phyloP scores from a whole-genome alignment of 1,140 invertebrate genomes.

The Drosophila neocordata region DNA sequence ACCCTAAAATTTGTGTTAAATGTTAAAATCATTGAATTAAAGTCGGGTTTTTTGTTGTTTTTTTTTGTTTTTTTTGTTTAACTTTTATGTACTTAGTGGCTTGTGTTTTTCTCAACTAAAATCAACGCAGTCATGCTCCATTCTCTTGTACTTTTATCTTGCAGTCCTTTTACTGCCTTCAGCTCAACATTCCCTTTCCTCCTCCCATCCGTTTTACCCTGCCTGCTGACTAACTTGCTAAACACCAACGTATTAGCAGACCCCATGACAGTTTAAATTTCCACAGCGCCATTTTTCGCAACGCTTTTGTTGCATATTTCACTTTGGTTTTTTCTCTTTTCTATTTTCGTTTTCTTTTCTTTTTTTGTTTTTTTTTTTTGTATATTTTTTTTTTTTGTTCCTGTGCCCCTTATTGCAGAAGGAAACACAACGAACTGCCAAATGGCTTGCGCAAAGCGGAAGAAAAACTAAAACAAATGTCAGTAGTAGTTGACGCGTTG shows the following conservation, averaged over 20 bases:
- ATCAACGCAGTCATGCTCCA: constrained; percentile 6
- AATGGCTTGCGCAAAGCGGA: constrained; percentile 79
- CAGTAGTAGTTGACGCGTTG: constrained; percentile 79
- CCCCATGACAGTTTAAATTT: constrained; percentile 66
- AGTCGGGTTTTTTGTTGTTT: neutral
- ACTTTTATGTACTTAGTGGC: neutral
- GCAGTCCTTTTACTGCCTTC: neutral
- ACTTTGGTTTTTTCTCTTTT: constrained; percentile 21
- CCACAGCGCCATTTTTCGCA: constrained; percentile 48
- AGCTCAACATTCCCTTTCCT: too few species aligned
- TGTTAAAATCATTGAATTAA: neutral
- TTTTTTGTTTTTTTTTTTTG: neutral
- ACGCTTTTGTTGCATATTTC: constrained; percentile 65
- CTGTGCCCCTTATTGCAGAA: constrained; percentile 25
- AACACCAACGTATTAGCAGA: constrained; percentile 53
- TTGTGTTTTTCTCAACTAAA: neutral
- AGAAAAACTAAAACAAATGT: constrained; percentile 82
- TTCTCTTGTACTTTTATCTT: neutral
- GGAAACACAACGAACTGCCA: constrained; percentile 75
- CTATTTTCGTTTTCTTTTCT: constrained; percentile 2
- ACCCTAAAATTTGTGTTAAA: neutral
- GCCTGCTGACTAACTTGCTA: constrained; percentile 18
- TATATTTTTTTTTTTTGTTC: constrained; percentile 1
- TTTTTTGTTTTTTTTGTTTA: neutral
- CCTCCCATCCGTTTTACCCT: neutral